Conservation (phyloP, 1,140 invertebrate genomes). For the Drosophila rufa region DNA sequence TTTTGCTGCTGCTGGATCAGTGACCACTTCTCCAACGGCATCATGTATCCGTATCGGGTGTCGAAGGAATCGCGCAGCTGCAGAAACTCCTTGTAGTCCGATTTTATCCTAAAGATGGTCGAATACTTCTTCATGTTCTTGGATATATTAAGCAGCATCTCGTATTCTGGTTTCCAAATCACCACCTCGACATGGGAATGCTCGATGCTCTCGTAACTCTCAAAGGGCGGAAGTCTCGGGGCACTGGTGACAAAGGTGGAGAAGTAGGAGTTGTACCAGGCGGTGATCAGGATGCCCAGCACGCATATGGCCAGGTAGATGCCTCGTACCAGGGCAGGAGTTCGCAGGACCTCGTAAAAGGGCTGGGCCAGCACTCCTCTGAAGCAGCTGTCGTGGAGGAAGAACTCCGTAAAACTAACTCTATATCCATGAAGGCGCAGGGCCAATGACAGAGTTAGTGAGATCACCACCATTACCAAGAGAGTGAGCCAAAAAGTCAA, state of each 20-base stretch:
- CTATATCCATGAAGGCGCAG: slow-evolving; percentile 50
- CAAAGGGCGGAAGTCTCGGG: slow-evolving; percentile 22
- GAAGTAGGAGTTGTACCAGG: slow-evolving; percentile 72
- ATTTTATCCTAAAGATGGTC: slow-evolving; percentile 50
- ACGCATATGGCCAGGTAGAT: slow-evolving; percentile 68
- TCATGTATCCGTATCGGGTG: slow-evolving; percentile 64
- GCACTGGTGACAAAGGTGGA: slow-evolving; percentile 69
- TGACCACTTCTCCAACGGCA: slow-evolving; percentile 64
- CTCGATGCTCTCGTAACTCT: slow-evolving; percentile 55
- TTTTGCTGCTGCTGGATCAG: slow-evolving; percentile 64
- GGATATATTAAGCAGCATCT: slow-evolving; percentile 10
- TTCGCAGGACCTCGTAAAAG: slow-evolving; percentile 39
- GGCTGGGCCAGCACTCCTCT: slow-evolving; percentile 64
- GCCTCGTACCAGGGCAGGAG: slow-evolving; percentile 43
- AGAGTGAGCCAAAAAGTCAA: slow-evolving; percentile 42
- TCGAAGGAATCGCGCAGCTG: slow-evolving; percentile 65
- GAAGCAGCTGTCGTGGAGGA: slow-evolving; percentile 67
- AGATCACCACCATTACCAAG: slow-evolving; percentile 35
- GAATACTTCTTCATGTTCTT: slow-evolving; percentile 40
- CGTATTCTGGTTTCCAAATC: slow-evolving; percentile 61
- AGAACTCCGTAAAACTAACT: slow-evolving; percentile 20
- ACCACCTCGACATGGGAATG: slow-evolving; percentile 46
- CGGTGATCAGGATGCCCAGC: slow-evolving; percentile 62
- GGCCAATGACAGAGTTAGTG: slow-evolving; percentile 23
- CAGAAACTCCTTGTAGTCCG: slow-evolving; percentile 47